Percentiles rank a stretch among this genome's conserved stretches.
Evolutionary conservation across 2,113 vertebrate genomes (phyloP).

Genomic region (Lates calcarifer): DNA sequence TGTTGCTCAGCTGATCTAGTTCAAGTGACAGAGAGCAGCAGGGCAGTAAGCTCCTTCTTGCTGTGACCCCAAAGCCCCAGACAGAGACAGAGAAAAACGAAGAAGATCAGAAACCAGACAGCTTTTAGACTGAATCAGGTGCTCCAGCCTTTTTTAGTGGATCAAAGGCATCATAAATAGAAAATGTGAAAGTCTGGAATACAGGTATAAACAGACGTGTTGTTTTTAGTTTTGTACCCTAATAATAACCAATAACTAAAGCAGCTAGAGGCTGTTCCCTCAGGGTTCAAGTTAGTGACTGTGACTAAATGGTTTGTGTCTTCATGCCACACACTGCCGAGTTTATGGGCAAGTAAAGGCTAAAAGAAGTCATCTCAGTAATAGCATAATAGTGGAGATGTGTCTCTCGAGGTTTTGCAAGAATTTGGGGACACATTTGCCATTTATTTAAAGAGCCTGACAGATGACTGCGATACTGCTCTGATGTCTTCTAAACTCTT

Average conservation of each 20-base stretch:
- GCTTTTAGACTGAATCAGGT: conserved; percentile 10
- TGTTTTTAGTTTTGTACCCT: neutral
- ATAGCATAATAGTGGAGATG: neutral
- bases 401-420: conserved; percentile 3
- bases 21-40: conserved; percentile 30
- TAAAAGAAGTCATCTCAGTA: neutral
- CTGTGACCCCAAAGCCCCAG: conserved; percentile 26
- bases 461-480: conserved; percentile 32
- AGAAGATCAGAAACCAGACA: conserved; percentile 22
- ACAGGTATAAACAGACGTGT: neutral
- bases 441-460: conserved; percentile 20
- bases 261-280: neutral
- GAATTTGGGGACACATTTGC: neutral
- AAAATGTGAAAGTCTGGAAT: neutral
- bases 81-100: neutral
- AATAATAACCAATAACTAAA: neutral
- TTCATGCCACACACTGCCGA: neutral
- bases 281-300: neutral
- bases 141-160: neutral
- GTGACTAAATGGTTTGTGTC: neutral
- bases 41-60: conserved; percentile 26
- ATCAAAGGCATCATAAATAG: conserved; percentile 21
- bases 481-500: conserved; percentile 20
- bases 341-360: neutral
- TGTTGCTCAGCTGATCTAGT: conserved; percentile 40